Conservation (phyloP, 2,113 vertebrate species). For the Pterocles orientalis region DNA sequence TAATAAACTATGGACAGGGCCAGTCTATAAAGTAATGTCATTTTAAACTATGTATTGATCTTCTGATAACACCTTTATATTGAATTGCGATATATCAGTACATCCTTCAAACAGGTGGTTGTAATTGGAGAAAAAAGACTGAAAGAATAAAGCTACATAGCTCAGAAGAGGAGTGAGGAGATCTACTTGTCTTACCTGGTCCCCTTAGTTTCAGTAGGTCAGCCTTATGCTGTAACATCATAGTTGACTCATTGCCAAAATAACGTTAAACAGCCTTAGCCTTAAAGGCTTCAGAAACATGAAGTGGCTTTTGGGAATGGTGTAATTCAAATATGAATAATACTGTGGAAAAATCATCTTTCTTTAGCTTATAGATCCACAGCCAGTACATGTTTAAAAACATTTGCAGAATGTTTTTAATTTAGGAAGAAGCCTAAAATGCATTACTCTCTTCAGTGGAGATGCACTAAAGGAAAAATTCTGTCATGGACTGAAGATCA, state of each 20-base stretch:
- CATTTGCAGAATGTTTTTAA: background rate
- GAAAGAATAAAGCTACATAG: background rate
- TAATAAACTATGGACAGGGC: accelerated
- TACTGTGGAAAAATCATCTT: background rate
- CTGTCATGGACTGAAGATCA: background rate
- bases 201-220: background rate
- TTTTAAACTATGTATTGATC: background rate
- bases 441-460: background rate
- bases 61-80: background rate
- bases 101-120: background rate
- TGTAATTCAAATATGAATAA: background rate
- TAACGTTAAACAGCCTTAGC: background rate
- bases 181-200: background rate
- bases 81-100: background rate
- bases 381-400: background rate
- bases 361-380: background rate
- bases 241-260: background rate
- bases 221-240: background rate
- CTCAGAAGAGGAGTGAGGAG: background rate
- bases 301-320: background rate
- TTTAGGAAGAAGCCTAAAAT: background rate
- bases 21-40: background rate
- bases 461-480: background rate
- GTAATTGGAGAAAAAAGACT: background rate
- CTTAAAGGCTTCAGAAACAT: background rate